Evolutionary conservation across 1,140 invertebrate species (phyloP).

Genomic region (Globodera ellingtonae): DNA sequence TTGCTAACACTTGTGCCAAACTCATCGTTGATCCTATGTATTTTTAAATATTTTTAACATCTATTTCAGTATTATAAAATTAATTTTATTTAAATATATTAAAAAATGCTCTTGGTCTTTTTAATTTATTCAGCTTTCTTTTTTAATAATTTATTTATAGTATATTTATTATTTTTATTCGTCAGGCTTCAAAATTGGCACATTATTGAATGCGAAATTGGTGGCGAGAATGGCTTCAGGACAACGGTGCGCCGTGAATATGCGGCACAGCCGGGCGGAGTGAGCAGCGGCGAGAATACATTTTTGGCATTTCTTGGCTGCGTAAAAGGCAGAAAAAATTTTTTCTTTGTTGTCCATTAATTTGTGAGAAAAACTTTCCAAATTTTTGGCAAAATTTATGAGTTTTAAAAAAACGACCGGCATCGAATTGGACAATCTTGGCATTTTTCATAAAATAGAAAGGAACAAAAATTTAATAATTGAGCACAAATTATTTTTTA

Average conservation of each 20-base stretch:
- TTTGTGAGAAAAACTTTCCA: not conserved
- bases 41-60: constrained; percentile 32
- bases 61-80: too few species aligned
- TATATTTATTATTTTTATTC: constrained; percentile 5
- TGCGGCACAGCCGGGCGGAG: constrained; percentile 70
- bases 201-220: constrained; percentile 71
- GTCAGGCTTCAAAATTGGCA: constrained; percentile 70
- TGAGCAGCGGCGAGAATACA: constrained; percentile 70
- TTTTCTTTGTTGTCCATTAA: not conserved
- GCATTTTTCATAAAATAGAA: too few species aligned
- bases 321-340: constrained; percentile 62
- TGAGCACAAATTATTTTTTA: constrained; percentile 19
- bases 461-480: constrained; percentile 8
- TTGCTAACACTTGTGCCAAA: constrained; percentile 70
- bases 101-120: too few species aligned
- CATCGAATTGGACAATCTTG: too few species aligned
- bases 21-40: constrained; percentile 71
- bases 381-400: not conserved
- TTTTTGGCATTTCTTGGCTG: constrained; percentile 70
- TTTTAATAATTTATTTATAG: constrained; percentile 7
- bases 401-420: too few species aligned
- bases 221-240: constrained; percentile 69
- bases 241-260: constrained; percentile 70
- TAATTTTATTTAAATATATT: too few species aligned
- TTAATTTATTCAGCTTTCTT: not conserved